These are phyloP conservation scores for Clistopyga incitator DNA, from an alignment of 2,888 invertebrate genomes.

Conservation along the genomic window DNA sequence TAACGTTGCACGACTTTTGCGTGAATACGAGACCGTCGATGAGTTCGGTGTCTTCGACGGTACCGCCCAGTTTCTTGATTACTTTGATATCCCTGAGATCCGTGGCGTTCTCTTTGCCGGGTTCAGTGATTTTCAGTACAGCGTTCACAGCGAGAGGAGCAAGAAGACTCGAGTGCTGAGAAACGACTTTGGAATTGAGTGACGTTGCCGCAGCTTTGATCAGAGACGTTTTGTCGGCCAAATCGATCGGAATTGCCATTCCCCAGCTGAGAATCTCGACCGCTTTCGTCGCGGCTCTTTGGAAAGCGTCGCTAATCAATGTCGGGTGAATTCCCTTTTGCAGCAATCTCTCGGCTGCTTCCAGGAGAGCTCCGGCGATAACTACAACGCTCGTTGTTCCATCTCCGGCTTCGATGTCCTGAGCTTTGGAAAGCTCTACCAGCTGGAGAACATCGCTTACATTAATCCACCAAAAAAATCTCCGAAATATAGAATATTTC, in stretches of 20 bases:
- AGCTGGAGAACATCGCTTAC: conserved; percentile 86
- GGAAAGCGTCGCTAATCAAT: conserved; percentile 98
- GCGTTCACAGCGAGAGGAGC: conserved; percentile 99
- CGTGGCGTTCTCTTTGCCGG: conserved; percentile 90
- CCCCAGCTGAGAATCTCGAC: conserved; percentile 90
- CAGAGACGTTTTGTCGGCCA: conserved; percentile 94
- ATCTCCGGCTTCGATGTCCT: conserved; percentile 99
- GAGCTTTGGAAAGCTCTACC: conserved; percentile 98
- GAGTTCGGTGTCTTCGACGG: conserved; percentile 98
- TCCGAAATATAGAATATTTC: not conserved
- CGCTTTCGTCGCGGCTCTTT: conserved; percentile 92
- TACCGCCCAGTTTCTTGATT: conserved; percentile 98
- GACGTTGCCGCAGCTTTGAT: conserved; percentile 98
- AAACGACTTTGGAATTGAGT: conserved; percentile 99
- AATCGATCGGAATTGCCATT: conserved; percentile 94
- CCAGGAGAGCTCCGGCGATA: conserved; percentile 97
- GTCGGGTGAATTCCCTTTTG: conserved; percentile 98
- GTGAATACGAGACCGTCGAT: conserved; percentile 98
- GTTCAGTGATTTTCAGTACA: conserved; percentile 93
- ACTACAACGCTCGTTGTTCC: conserved; percentile 99
- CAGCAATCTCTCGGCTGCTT: conserved; percentile 96
- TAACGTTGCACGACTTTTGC: conserved; percentile 94
- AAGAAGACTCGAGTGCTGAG: conserved; percentile 97
- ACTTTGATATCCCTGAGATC: conserved; percentile 98
- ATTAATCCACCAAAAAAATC: not conserved